Evolutionary conservation across 2,888 invertebrate species (phyloP), one percentile per base, ranked within the genome.

Genomic region (Synergus gifuensis): DNA sequence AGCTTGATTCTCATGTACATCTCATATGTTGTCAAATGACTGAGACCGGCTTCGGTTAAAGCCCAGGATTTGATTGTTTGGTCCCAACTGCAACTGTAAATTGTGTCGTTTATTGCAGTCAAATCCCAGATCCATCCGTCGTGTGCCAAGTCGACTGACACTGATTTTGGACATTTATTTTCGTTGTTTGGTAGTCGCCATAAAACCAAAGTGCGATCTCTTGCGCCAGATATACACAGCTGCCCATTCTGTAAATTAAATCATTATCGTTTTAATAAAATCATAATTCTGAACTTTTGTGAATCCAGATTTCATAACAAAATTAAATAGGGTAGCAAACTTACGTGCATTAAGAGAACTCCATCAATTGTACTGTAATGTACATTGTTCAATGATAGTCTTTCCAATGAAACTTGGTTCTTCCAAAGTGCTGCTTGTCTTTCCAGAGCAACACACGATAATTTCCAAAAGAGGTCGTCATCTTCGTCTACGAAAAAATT

Each of bases 61-160:
- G 93, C 93, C 95, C 95, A 95, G 4, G 93, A 93, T 89, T 94
- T 94, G 0, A 95, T 93, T 60, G 93, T 93, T 80, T 93, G 93
- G 87, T 95, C 95, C 95, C 95, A 95, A 54, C 94, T 94, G 22
- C 94, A 94, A 54, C 95, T 95, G 86, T 93, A 94, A 63, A 95
- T 87, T 76, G 92, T 92, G 7, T 93, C 88, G 28, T 93, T 92
- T 82, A 92, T 89, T 28, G 93, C 91, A 5, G 94, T 93, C 44
- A 95, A 89, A 84, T 94, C 94, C 95, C 95, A 95, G 12, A 95
- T 94, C 95, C 95, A 95, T 63, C 95, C 95, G 0, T 93, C 90
- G 84, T 95, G 95, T 2, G 95, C 94, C 86, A 93, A 92, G 76
- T 91, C 89, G 63, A 89, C 90, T 58, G 82, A 77, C 22, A 81